A percentile compares a stretch with the other conserved stretches of the same genome.
These are phyloP conservation scores for Contarinia nasturtii DNA, from an alignment of 1,140 invertebrate genomes.

Conservation along the genomic window DNA sequence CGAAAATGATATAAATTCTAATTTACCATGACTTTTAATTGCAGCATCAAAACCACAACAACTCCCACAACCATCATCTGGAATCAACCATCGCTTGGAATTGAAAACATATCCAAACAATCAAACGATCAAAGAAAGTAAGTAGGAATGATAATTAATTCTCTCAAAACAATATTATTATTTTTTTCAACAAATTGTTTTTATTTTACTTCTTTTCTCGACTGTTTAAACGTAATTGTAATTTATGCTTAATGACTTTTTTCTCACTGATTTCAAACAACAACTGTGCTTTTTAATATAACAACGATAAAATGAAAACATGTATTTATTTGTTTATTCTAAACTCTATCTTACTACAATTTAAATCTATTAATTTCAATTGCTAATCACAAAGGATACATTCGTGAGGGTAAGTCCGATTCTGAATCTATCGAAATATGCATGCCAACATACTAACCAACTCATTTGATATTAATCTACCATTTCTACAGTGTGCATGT, in stretches of 20 bases:
- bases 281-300: neutral
- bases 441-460: too few relatives aligned
- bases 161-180: too few relatives aligned
- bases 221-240: neutral
- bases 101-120: constrained; percentile 54
- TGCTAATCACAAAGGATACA: constrained; percentile 17
- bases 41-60: neutral
- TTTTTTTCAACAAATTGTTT: neutral
- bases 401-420: constrained; percentile 23
- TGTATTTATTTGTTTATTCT: too few relatives aligned
- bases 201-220: neutral
- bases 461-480: too few relatives aligned
- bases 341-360: neutral
- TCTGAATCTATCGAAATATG: too few relatives aligned
- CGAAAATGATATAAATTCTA: too few relatives aligned
- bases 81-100: constrained; percentile 24
- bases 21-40: neutral
- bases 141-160: constrained; percentile 31
- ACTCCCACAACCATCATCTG: constrained; percentile 8
- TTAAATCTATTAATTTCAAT: neutral
- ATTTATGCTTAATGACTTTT: neutral
- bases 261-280: neutral
- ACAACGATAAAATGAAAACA: too few relatives aligned
- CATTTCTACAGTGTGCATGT: too few relatives aligned
- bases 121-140: constrained; percentile 66